These are phyloP conservation scores for Holacanthella duospinosa DNA, from an alignment of 2,888 invertebrate species.

Conservation along the genomic window DNA sequence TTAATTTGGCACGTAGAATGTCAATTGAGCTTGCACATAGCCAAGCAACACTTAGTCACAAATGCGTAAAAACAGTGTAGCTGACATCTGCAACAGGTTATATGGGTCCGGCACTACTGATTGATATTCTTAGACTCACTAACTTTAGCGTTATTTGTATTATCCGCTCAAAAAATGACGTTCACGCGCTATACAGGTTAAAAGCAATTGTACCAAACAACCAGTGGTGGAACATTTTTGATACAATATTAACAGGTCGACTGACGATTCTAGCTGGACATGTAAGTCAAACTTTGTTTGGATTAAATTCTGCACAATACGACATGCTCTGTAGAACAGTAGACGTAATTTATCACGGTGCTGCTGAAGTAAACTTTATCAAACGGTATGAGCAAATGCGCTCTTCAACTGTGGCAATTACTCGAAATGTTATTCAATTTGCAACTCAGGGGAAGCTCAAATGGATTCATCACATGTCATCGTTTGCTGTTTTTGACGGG, in stretches of 20 bases:
- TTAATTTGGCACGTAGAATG: no score
- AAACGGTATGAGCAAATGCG: background rate
- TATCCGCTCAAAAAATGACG: background rate
- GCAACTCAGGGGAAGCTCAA: no score
- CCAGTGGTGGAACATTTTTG: background rate
- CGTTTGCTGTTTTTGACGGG: background rate
- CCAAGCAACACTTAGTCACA: no score
- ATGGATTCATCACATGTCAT: constrained; percentile 1
- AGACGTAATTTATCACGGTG: background rate
- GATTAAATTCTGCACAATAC: background rate
- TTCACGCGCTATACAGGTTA: background rate
- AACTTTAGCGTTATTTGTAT: background rate
- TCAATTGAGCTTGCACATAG: no score
- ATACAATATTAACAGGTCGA: background rate
- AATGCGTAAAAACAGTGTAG: no score
- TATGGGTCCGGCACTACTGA: background rate
- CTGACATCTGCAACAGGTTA: background rate
- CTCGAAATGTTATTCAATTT: background rate
- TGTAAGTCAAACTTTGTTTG: background rate
- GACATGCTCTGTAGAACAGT: background rate
- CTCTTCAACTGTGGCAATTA: background rate
- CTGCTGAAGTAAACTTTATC: background rate
- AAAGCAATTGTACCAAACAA: no score
- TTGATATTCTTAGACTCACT: background rate
- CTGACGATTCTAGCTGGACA: background rate